Evolutionary conservation across 2,888 invertebrate genomes (phyloP), one percentile per base, ranked within the genome.

Genomic region (Eupithecia inturbata): DNA sequence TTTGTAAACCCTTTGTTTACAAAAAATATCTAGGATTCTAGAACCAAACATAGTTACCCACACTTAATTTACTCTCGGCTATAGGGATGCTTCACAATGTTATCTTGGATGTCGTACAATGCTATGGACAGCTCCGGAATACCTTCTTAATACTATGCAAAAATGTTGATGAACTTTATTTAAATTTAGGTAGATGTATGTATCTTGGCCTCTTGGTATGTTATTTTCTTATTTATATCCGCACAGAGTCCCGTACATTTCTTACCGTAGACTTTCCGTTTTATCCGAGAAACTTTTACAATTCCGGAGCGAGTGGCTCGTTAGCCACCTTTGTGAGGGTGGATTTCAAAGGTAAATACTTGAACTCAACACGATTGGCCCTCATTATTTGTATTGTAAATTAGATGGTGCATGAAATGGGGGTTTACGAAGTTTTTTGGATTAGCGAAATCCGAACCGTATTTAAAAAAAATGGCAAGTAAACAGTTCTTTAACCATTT

Each of bases 361-460:
- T 80, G 82, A 84, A 87, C 87, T 84, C 84, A 85, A 83, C 81
- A 77, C 82, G 82, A 89, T 88, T 87, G 87, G 84, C 83, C 82
- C 80, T 88, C 84, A 88, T 88, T 90, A 88, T 89, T 89, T 89
- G 83, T 89, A 89, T 89, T 90, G 87, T 88, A 87, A 88, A 88
- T 88, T 86, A 88, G 82, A 81, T 76, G 80, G 76, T 74, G 75
- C 79, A 77, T 76, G 75, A 78, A 80, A 81, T 75, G 75, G 76
- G 77, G 79, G 78, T 74, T 66, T 71, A 76, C 75, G 57, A 73
- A 74, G 73, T 76, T 78, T 22, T 74, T 77, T 14, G 75, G 72
- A 62, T 68, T 73, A 73, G 57, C 70, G 71, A 71, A 62, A 19
- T 19, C 19, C 31, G 3, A 12, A 3, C 1, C n/a, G 5, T 19